A percentile compares a stretch with the other conserved stretches of the same genome.
Conservation (phyloP, 2,888 invertebrate genomes). For the Pterostichus madidus region DNA sequence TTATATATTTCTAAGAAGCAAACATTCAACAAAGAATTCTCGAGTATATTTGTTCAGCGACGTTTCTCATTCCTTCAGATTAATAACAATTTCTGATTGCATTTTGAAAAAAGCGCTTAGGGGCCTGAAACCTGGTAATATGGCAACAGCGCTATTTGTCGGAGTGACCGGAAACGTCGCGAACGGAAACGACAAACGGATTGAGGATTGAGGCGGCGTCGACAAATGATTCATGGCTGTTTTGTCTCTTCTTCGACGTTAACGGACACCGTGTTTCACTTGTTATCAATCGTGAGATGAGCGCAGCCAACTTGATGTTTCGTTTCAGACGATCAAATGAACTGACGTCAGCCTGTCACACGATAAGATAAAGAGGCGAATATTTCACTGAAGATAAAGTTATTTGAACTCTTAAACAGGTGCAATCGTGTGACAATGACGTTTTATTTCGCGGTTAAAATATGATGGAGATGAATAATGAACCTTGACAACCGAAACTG, state of each 20-base stretch:
- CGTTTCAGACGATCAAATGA: constrained; percentile 53
- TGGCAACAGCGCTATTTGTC: constrained; percentile 41
- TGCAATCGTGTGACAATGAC: constrained; percentile 40
- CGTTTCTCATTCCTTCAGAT: neutral
- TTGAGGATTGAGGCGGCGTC: constrained; percentile 40
- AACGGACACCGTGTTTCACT: constrained; percentile 51
- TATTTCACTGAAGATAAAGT: constrained; percentile 53
- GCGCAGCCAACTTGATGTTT: neutral
- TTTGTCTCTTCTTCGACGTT: constrained; percentile 45
- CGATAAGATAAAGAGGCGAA: constrained; percentile 49
- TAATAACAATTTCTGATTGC: constrained; percentile 53
- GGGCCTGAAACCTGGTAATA: neutral
- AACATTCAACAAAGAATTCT: too few species aligned
- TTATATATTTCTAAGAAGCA: too few species aligned
- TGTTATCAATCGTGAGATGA: constrained; percentile 58
- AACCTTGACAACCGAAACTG: constrained; percentile 3
- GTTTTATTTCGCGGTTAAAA: constrained; percentile 20
- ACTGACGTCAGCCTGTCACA: constrained; percentile 38
- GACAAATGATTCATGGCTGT: constrained; percentile 63
- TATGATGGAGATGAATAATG: constrained; percentile 32
- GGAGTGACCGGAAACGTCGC: constrained; percentile 46
- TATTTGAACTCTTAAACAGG: constrained; percentile 57
- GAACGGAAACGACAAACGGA: constrained; percentile 56
- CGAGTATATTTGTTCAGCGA: neutral
- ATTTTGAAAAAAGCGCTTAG: constrained; percentile 29